Evolutionary conservation across 2,888 invertebrate genomes (phyloP).

Genomic region (Stegophylla sp.): DNA sequence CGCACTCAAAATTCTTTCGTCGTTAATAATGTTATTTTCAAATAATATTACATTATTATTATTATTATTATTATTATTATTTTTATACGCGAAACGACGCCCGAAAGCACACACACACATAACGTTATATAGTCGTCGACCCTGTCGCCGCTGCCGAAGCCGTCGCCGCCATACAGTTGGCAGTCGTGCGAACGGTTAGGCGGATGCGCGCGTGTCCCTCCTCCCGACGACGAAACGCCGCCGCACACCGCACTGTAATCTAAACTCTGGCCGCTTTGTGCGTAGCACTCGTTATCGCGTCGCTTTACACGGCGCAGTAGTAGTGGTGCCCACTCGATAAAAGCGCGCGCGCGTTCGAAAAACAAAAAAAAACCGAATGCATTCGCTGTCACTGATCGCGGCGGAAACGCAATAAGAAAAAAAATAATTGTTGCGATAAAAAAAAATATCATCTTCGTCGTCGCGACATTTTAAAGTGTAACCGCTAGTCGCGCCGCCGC

Average conservation of each 20-base stretch:
- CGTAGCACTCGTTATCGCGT: constrained; percentile 44
- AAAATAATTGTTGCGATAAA: too few species aligned
- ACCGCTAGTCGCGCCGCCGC: neutral
- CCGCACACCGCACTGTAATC: constrained; percentile 24
- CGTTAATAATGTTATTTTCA: neutral
- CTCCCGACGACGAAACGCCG: constrained; percentile 29
- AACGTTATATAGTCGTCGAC: neutral
- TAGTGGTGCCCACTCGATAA: constrained; percentile 34
- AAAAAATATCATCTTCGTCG: too few species aligned
- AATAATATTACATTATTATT: too few species aligned
- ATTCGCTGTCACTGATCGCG: neutral
- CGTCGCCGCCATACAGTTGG: constrained; percentile 43
- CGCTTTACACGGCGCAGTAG: constrained; percentile 29
- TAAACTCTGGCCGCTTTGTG: constrained; percentile 39
- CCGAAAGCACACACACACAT: too few species aligned
- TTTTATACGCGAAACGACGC: too few species aligned
- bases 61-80: too few species aligned
- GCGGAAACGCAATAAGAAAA: neutral
- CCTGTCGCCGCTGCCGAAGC: neutral
- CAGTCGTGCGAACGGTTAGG: constrained; percentile 57
- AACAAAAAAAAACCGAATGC: neutral
- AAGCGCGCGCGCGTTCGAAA: constrained; percentile 24
- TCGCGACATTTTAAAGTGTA: neutral
- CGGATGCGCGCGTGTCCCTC: constrained; percentile 53
- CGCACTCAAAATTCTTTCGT: neutral